A percentile compares a stretch with the other conserved stretches of the same genome.
phyloP scores from a whole-genome alignment of 2,888 invertebrate species.

The Cephus sareptanus region DNA sequence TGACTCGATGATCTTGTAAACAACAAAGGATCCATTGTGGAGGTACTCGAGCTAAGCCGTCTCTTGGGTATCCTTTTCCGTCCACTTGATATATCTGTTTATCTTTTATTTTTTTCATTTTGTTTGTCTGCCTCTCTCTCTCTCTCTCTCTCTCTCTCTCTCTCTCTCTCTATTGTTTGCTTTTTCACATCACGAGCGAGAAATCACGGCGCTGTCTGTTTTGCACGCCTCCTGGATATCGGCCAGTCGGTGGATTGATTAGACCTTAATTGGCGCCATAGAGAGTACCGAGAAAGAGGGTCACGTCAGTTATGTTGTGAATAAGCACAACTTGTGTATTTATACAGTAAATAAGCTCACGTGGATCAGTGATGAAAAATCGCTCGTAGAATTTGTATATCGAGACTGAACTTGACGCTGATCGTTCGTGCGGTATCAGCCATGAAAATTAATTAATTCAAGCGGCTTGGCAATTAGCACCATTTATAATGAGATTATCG shows the following conservation, averaged over 20 bases:
- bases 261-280: neutral
- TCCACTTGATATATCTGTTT: neutral
- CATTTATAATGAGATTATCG: neutral
- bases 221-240: neutral
- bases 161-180: constrained; percentile 7
- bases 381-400: neutral
- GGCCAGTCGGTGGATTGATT: neutral
- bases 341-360: neutral
- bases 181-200: neutral
- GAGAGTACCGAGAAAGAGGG: neutral
- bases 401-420: neutral
- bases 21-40: neutral
- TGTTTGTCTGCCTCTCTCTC: constrained; percentile 8
- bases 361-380: neutral
- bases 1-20: neutral
- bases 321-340: neutral
- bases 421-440: neutral
- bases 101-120: neutral
- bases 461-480: neutral
- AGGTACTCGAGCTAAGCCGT: neutral
- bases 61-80: neutral
- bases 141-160: constrained; percentile 8
- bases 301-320: neutral
- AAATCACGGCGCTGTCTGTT: neutral
- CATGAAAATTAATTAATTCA: neutral